phyloP scores from a whole-genome alignment of 2,113 vertebrate genomes.

The Helogale parvula region DNA sequence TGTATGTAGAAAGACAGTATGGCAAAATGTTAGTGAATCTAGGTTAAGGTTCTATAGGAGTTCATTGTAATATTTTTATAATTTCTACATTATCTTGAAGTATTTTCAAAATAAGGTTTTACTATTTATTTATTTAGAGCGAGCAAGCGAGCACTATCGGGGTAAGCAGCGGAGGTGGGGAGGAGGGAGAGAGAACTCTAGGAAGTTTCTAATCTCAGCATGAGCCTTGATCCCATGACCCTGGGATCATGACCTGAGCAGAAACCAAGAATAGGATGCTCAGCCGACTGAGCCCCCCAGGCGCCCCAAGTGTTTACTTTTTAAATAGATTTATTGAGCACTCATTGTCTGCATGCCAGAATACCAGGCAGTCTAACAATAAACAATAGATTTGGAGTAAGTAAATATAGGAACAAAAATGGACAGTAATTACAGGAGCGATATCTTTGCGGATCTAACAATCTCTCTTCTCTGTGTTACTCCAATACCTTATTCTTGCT shows the following conservation, averaged over 20 bases:
- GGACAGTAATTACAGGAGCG: neutral
- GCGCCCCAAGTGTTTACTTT: neutral
- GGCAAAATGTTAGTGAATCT: neutral
- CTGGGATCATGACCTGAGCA: too few relatives aligned
- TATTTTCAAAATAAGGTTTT: neutral
- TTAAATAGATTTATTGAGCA: neutral
- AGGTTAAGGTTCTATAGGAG: neutral
- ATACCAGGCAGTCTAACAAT: neutral
- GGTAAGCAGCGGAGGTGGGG: too few relatives aligned
- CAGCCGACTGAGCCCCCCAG: too few relatives aligned
- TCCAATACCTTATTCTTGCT: neutral
- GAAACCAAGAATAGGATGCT: too few relatives aligned
- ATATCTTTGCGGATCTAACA: neutral
- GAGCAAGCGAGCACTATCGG: too few relatives aligned
- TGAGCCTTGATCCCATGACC: too few relatives aligned
- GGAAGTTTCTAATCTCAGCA: too few relatives aligned
- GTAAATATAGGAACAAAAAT: neutral
- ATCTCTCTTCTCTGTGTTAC: neutral
- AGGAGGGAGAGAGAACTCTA: too few relatives aligned
- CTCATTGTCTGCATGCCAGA: neutral
- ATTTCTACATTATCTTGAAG: neutral
- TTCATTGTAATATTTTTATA: neutral
- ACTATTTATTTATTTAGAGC: too few relatives aligned
- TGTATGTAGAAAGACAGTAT: neutral
- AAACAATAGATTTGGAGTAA: neutral